Percentiles rank a stretch among this genome's conserved stretches.
These are phyloP conservation scores for Thymelicus sylvestris DNA, from an alignment of 2,888 invertebrate genomes.

Conservation along the genomic window DNA sequence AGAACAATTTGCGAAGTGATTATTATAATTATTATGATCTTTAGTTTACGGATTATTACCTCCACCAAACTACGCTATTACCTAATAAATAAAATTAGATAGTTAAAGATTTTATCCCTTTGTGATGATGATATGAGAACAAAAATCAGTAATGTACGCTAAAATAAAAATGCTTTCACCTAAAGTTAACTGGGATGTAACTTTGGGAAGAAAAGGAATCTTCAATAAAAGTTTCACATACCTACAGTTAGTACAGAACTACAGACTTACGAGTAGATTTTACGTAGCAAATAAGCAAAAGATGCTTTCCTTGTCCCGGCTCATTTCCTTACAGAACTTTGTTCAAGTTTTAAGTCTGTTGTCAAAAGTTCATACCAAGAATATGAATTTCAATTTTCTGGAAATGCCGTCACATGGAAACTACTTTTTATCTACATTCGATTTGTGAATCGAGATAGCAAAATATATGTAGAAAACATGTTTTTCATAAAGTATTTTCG, in stretches of 20 bases:
- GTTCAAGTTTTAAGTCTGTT: constrained; percentile 13
- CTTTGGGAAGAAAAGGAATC: background rate
- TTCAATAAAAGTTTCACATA: constrained; percentile 3
- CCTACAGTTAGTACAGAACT: constrained; percentile 16
- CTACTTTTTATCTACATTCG: background rate
- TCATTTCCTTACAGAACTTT: constrained; percentile 30
- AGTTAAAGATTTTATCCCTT: too few relatives aligned
- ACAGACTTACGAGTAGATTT: constrained; percentile 13
- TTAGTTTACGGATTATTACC: too few relatives aligned
- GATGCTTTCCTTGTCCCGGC: constrained; percentile 10
- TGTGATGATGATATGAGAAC: too few relatives aligned
- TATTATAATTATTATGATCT: too few relatives aligned
- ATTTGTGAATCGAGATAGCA: background rate
- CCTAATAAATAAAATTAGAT: too few relatives aligned
- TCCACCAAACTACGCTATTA: too few relatives aligned
- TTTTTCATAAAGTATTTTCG: too few relatives aligned
- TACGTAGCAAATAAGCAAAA: constrained; percentile 24
- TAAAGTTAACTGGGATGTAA: background rate
- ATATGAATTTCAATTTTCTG: constrained; percentile 16
- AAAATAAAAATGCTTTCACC: too few relatives aligned
- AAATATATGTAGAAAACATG: background rate
- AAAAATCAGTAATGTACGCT: too few relatives aligned
- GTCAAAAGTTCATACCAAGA: constrained; percentile 17
- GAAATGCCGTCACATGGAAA: background rate
- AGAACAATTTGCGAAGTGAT: too few relatives aligned